Evolutionary conservation across 2,797 vertebrate genomes (phyloP), one percentile per base, ranked within the genome.

Genomic region (Gymnothorax reevesii): DNA sequence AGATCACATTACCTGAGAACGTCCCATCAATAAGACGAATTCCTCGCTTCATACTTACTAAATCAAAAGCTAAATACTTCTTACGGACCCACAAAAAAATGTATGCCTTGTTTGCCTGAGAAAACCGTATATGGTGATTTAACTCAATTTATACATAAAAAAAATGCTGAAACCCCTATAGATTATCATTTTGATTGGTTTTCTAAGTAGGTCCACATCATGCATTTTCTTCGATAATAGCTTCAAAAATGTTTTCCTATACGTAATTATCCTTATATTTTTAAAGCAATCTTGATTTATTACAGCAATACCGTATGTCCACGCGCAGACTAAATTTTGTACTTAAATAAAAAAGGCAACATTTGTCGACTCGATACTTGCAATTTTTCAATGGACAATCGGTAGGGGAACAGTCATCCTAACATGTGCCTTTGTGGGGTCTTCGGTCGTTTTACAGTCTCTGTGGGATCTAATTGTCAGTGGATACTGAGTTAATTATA

Each of bases 381-480:
- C 73, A 80, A 15, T 69, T 52, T 22, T 9, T 54, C 55, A 8
- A 10, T 22, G 77, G 52, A 20, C 20, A 80, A 55, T 22, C 10
- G 55, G 22, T 80, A 52, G 49, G 22, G 54, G 49, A 20, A 52
- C 8, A n/a, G 52, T 10, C 49, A 4, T 52, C 42, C 15, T 52
- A 79, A 79, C 49, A 42, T 79, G 13, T 9, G 55, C 2, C 42
- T 66, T 84, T 62, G 57, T 84, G 83, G 10, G 60, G 83, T 66
- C 82, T 82, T 82, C 8, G 59, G 22, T 82, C 80, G 59, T 25
- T 17, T 83, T 60, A 89, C 89, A 87, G 77, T 82, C 80, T 85
- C 55, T 75, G 17, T 75, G 73, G 52, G 73, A 20, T 33, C 73
- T 57, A 84, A 86, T 88, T 71, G 33, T 75, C 57, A 82, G n/a